These are phyloP conservation scores for Prunella himalayana DNA, from an alignment of 2,113 vertebrate genomes.

Conservation along the genomic window DNA sequence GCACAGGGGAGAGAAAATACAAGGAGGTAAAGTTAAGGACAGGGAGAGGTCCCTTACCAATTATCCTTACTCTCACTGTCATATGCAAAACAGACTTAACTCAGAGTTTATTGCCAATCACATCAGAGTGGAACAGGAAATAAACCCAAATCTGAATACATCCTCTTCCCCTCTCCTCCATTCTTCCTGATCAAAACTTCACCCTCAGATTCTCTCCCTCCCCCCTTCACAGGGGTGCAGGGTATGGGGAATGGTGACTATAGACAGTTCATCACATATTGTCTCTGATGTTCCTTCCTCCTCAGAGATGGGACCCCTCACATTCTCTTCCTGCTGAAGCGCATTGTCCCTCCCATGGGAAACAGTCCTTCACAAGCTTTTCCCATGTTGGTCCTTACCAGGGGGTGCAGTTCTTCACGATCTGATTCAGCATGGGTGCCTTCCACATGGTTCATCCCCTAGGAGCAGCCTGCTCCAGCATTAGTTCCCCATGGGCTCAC, in stretches of 20 bases:
- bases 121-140: background rate
- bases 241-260: rapidly evolving
- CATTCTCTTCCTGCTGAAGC: background rate
- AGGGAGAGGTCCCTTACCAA: background rate
- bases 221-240: rapidly evolving
- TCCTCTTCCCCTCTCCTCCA: rapidly evolving
- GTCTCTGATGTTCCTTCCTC: background rate
- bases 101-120: background rate
- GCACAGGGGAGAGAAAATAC: background rate
- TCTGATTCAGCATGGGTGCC: rapidly evolving
- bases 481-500: rapidly evolving
- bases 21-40: background rate
- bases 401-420: rapidly evolving
- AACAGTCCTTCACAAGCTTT: background rate
- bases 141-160: background rate
- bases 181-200: background rate
- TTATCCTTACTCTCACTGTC: background rate
- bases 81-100: rapidly evolving
- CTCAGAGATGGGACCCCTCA: background rate
- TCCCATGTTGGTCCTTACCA: rapidly evolving
- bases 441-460: background rate
- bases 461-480: background rate
- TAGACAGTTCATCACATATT: rapidly evolving
- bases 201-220: background rate
- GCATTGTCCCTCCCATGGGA: rapidly evolving